These are phyloP conservation scores for Haemorhous mexicanus DNA, from an alignment of 2,113 vertebrate species.

Conservation along the genomic window DNA sequence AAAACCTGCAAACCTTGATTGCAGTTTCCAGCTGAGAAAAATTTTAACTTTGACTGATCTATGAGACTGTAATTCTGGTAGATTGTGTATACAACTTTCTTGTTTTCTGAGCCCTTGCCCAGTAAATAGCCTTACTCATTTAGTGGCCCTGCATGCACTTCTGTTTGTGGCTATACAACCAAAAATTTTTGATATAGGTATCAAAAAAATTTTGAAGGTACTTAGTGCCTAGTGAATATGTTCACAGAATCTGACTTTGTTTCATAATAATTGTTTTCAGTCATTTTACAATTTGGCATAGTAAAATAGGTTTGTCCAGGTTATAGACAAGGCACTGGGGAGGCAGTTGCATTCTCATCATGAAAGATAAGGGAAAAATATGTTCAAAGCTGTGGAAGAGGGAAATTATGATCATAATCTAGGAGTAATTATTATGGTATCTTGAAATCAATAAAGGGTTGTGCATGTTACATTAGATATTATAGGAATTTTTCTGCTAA, in stretches of 20 bases:
- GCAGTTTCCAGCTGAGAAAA: not conserved
- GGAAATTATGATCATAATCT: not conserved
- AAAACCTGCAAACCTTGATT: not conserved
- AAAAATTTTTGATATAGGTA: not conserved
- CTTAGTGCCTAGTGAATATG: not conserved
- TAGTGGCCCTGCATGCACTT: not conserved
- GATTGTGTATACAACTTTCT: not conserved
- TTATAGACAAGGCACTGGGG: not conserved
- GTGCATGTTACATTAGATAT: not conserved
- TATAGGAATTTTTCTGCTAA: not conserved
- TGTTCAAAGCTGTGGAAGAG: not conserved
- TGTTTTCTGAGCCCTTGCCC: not conserved
- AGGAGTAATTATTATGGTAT: not conserved
- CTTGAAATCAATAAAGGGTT: not conserved
- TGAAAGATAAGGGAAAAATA: not conserved
- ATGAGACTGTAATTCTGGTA: not conserved
- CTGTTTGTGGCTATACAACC: not conserved
- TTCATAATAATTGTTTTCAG: not conserved
- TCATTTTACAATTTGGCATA: not conserved
- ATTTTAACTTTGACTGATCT: not conserved
- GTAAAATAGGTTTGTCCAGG: not conserved
- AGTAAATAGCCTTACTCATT: not conserved
- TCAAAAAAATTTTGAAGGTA: not conserved
- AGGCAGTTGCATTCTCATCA: not conserved
- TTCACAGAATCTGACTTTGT: not conserved